Percentiles rank a stretch among this genome's conserved stretches.
These are phyloP conservation scores for Parus major DNA, from an alignment of 2,113 vertebrate species.

Conservation along the genomic window DNA sequence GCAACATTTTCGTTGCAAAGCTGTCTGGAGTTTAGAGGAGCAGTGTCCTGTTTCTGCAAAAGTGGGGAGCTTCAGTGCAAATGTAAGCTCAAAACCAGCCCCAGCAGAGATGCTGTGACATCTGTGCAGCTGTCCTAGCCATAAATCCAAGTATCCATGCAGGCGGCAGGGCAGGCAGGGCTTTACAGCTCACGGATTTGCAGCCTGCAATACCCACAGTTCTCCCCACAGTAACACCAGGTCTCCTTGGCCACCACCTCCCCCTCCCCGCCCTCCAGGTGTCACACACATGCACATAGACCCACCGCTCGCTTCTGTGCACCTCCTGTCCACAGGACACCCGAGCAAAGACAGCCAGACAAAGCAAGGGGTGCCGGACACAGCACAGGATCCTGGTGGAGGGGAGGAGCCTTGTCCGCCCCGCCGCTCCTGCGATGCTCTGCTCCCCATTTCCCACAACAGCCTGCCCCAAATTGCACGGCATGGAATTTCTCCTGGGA, in stretches of 20 bases:
- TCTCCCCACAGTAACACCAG: background rate
- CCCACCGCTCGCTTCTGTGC: rapidly evolving
- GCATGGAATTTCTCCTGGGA: background rate
- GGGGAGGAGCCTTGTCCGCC: background rate
- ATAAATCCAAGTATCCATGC: background rate
- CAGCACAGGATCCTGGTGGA: background rate
- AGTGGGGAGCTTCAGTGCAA: background rate
- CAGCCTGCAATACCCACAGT: background rate
- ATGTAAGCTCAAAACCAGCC: background rate
- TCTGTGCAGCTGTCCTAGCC: background rate
- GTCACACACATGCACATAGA: background rate
- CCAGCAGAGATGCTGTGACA: background rate
- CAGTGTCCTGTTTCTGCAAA: background rate
- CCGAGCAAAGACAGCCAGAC: background rate
- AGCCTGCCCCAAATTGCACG: background rate
- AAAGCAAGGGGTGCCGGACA: rapidly evolving
- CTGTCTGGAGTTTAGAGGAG: background rate
- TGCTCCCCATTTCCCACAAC: background rate
- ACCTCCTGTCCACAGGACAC: background rate
- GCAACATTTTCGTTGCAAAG: background rate
- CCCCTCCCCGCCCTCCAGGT: background rate
- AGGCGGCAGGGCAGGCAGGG: background rate
- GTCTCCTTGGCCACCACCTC: rapidly evolving
- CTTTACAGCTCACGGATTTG: background rate
- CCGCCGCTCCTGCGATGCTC: background rate